Evolutionary conservation across 2,888 invertebrate genomes (phyloP).

Genomic region (Drosophila aldrichi): DNA sequence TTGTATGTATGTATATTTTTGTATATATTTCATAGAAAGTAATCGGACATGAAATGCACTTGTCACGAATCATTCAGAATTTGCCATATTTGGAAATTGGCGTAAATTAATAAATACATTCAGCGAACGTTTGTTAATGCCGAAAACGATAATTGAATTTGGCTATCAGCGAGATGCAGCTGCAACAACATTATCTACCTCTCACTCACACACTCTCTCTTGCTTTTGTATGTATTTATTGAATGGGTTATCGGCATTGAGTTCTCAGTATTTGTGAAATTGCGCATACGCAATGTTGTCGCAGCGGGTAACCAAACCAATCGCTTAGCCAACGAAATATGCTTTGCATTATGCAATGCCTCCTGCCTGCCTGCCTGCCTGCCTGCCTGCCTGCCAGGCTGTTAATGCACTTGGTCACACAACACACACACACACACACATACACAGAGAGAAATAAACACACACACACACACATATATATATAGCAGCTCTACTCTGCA

Average conservation of each 20-base stretch:
- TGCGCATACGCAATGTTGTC: constrained; percentile 39
- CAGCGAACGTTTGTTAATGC: constrained; percentile 19
- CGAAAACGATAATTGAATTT: constrained; percentile 53
- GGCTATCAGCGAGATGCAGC: constrained; percentile 33
- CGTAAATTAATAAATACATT: constrained; percentile 44
- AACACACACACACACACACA: constrained; percentile 4
- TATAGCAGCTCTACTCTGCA: constrained; percentile 29
- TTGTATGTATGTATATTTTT: background rate
- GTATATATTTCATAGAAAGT: background rate
- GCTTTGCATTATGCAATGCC: constrained; percentile 41
- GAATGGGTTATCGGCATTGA: constrained; percentile 35
- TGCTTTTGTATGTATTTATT: constrained; percentile 6
- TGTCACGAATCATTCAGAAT: constrained; percentile 4
- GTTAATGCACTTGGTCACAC: constrained; percentile 37
- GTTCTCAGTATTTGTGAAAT: constrained; percentile 31
- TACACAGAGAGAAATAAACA: background rate
- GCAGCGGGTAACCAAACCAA: constrained; percentile 27
- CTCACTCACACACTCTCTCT: background rate
- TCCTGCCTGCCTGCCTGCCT: constrained; percentile 19
- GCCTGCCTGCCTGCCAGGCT: constrained; percentile 20
- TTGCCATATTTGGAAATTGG: constrained; percentile 14
- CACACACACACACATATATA: background rate
- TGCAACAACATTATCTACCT: constrained; percentile 20
- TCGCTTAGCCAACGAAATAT: constrained; percentile 43
- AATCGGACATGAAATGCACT: constrained; percentile 1